Evolutionary conservation across 2,113 vertebrate genomes (phyloP).

Genomic region (Bombycilla garrulus): DNA sequence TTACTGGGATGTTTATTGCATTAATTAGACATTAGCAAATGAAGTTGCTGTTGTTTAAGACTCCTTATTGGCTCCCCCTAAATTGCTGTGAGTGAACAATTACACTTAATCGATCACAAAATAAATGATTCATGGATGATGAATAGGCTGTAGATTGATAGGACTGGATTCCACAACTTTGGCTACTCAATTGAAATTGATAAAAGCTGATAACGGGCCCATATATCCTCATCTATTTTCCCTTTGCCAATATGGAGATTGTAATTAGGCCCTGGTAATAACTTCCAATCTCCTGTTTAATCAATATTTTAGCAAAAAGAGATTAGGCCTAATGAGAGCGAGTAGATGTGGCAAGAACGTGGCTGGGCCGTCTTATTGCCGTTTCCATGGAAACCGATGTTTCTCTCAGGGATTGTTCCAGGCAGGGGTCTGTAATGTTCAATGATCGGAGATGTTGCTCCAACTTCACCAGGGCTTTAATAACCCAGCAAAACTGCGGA

Average conservation of each 20-base stretch:
- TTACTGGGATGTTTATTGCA: constrained; percentile 91
- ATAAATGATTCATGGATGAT: constrained; percentile 99
- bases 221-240: constrained; percentile 86
- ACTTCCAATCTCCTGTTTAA: constrained; percentile 87
- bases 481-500: not conserved
- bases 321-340: constrained; percentile 80
- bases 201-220: constrained; percentile 85
- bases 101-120: constrained; percentile 96
- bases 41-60: constrained; percentile 87
- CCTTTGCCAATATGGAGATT: constrained; percentile 86
- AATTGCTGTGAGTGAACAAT: constrained; percentile 97
- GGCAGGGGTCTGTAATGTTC: constrained; percentile 53
- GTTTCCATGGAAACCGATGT: constrained; percentile 83
- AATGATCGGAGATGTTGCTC: constrained; percentile 61
- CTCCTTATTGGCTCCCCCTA: constrained; percentile 91
- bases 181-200: constrained; percentile 92
- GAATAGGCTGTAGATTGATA: constrained; percentile 92
- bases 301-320: constrained; percentile 92
- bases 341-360: constrained; percentile 72
- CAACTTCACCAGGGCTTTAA: constrained; percentile 59
- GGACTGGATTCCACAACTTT: constrained; percentile 85
- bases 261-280: constrained; percentile 92
- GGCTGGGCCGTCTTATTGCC: constrained; percentile 72
- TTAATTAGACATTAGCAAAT: constrained; percentile 99
- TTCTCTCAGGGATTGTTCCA: constrained; percentile 71